Conservation (phyloP, 2,113 vertebrate genomes). For the Malurus cyaneus region DNA sequence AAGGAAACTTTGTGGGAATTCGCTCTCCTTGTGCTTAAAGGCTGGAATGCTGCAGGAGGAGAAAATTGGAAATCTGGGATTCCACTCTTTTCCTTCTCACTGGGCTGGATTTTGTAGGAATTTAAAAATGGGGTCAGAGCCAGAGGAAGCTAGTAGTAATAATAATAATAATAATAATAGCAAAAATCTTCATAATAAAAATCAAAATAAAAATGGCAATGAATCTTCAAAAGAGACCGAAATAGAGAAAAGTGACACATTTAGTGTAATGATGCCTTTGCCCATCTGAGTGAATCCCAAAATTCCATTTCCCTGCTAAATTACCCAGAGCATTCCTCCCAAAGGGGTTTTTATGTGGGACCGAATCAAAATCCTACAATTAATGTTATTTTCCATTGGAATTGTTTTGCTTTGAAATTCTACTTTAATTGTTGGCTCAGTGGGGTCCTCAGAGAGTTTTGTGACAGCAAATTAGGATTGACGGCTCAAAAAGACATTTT, state of each 20-base stretch:
- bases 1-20: background rate
- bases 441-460: background rate
- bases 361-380: background rate
- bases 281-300: background rate
- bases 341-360: background rate
- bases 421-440: background rate
- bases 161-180: too few species aligned
- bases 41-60: background rate
- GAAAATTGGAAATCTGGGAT: background rate
- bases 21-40: background rate
- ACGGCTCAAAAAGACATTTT: background rate
- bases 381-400: background rate
- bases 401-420: background rate
- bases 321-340: background rate
- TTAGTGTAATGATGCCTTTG: too few species aligned
- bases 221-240: too few species aligned
- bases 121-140: accelerated
- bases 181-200: too few species aligned
- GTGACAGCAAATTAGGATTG: background rate
- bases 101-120: background rate
- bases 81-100: background rate
- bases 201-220: too few species aligned
- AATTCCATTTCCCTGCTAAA: background rate
- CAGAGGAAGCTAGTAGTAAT: background rate
- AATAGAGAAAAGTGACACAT: too few species aligned